These are phyloP conservation scores for Colaptes auratus DNA, from an alignment of 2,113 vertebrate genomes.

Conservation along the genomic window DNA sequence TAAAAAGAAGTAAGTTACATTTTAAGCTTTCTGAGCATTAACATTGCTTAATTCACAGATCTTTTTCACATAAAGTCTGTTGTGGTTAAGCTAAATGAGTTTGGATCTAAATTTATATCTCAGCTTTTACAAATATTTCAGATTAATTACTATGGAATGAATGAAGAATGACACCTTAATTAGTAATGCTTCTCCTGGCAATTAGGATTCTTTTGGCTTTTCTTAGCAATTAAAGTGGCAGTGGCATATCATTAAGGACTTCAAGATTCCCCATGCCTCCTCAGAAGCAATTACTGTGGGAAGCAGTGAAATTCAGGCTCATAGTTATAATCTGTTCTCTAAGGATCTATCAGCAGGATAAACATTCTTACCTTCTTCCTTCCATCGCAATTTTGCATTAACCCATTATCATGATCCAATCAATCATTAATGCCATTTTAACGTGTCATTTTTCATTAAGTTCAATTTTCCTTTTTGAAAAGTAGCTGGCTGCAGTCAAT, in stretches of 20 bases:
- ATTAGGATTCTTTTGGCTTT: slow-evolving; percentile 78
- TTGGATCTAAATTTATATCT: slow-evolving; percentile 74
- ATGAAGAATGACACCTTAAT: slow-evolving; percentile 81
- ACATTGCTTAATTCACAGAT: slow-evolving; percentile 43
- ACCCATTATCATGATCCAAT: slow-evolving; percentile 64
- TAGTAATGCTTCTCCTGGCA: slow-evolving; percentile 76
- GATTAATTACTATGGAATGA: slow-evolving; percentile 77
- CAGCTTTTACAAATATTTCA: slow-evolving; percentile 74
- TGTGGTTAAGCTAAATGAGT: slow-evolving; percentile 62
- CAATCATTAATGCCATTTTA: slow-evolving; percentile 68
- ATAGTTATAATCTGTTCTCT: slow-evolving; percentile 66
- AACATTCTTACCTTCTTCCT: slow-evolving; percentile 57
- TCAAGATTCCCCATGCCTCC: slow-evolving; percentile 70
- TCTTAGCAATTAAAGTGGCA: slow-evolving; percentile 79
- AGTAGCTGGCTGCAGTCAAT: slow-evolving; percentile 55
- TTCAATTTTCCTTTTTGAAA: slow-evolving; percentile 58
- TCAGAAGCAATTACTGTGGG: slow-evolving; percentile 74
- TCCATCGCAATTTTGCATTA: slow-evolving; percentile 66
- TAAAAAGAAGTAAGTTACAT: not conserved
- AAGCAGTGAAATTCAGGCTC: slow-evolving; percentile 74
- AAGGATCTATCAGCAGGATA: slow-evolving; percentile 67
- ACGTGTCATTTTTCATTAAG: slow-evolving; percentile 33
- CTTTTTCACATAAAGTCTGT: slow-evolving; percentile 50
- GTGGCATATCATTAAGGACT: slow-evolving; percentile 75
- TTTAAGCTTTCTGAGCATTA: slow-evolving; percentile 50